These are phyloP conservation scores for Notamacropus eugenii DNA, from an alignment of 2,797 vertebrate species.

Conservation along the genomic window DNA sequence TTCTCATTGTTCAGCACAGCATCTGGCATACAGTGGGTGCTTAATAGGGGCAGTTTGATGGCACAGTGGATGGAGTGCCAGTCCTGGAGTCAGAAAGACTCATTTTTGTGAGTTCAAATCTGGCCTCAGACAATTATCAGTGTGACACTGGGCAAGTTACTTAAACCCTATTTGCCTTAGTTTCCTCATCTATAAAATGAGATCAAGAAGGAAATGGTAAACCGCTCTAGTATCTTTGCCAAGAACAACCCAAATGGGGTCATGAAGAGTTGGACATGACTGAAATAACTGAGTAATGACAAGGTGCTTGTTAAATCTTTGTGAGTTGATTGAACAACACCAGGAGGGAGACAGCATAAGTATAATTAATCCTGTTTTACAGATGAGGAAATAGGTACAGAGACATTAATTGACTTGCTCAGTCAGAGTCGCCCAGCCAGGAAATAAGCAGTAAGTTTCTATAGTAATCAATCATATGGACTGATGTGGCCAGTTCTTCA, in stretches of 20 bases:
- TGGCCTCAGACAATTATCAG: background rate
- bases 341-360: background rate
- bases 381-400: background rate
- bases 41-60: background rate
- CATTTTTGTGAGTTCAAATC: background rate
- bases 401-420: background rate
- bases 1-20: background rate
- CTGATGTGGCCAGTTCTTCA: background rate
- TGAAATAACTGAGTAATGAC: background rate
- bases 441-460: background rate
- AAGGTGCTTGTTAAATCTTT: background rate
- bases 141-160: background rate
- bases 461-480: background rate
- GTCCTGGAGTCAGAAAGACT: background rate
- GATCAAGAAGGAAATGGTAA: background rate
- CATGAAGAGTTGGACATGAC: background rate
- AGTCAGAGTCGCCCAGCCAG: background rate
- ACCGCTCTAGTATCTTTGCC: background rate
- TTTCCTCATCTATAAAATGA: background rate
- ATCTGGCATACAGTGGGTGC: background rate
- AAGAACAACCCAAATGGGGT: background rate
- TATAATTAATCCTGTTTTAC: background rate
- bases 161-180: background rate
- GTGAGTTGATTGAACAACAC: background rate
- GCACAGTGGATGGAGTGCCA: background rate